Evolutionary conservation across 1,140 invertebrate genomes (phyloP).

Genomic region (Caerostris extrusa): DNA sequence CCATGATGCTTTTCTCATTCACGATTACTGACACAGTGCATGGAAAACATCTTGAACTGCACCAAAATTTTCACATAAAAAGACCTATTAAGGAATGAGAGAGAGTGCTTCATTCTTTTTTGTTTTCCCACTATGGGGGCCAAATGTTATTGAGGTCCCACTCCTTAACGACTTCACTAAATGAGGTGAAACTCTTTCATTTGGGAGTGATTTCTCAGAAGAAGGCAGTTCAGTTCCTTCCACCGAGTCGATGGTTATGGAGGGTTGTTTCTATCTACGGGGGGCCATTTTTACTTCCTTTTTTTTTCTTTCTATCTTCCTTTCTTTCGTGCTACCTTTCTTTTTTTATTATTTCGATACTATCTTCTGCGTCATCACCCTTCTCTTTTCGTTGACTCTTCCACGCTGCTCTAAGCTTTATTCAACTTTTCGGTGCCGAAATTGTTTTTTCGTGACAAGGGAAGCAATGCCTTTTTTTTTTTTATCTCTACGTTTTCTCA

Average conservation of each 20-base stretch:
- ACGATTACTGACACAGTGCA: background rate
- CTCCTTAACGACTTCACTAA: conserved; percentile 75
- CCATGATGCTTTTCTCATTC: background rate
- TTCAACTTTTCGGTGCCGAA: conserved; percentile 61
- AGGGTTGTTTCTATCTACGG: conserved; percentile 50
- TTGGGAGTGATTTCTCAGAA: conserved; percentile 70
- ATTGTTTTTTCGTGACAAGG: conserved; percentile 69
- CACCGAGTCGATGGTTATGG: conserved; percentile 64
- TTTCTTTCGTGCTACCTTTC: background rate
- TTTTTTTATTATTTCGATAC: conserved; percentile 29
- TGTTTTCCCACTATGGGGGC: conserved; percentile 37
- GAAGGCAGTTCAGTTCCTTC: conserved; percentile 50
- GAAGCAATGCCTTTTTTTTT: conserved; percentile 50
- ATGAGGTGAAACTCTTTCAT: conserved; percentile 76
- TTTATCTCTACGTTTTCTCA: conserved; percentile 36
- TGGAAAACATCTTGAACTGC: background rate
- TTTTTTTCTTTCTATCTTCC: background rate
- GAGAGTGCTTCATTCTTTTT: conserved; percentile 12
- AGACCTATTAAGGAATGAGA: conserved; percentile 33
- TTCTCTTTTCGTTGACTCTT: conserved; percentile 21
- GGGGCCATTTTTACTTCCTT: conserved; percentile 6
- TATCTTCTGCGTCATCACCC: conserved; percentile 44
- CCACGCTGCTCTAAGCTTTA: conserved; percentile 42
- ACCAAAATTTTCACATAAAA: conserved; percentile 26
- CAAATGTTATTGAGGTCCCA: conserved; percentile 61